These are phyloP conservation scores for Heliocidaris tuberculata DNA, from an alignment of 35 echinoderm and acorn worm genomes.

Conservation along the genomic window DNA sequence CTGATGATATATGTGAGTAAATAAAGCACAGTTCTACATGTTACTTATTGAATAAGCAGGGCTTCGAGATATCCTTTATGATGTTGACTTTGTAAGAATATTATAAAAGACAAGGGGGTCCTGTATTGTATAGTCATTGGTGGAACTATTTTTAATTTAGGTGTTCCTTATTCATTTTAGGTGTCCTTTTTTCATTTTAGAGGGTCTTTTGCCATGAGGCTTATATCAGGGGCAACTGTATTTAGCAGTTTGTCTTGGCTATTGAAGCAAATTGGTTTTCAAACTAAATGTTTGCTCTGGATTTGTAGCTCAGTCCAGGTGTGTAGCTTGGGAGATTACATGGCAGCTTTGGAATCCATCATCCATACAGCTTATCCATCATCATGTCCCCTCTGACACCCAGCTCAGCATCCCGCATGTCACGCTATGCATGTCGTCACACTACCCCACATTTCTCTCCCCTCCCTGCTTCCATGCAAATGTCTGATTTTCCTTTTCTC, in stretches of 20 bases:
- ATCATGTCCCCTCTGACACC: not conserved
- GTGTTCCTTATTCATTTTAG: not conserved
- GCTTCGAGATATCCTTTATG: not conserved
- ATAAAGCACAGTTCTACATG: no score
- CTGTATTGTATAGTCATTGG: not conserved
- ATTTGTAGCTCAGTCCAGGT: conserved; percentile 13
- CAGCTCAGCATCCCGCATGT: not conserved
- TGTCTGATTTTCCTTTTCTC: not conserved
- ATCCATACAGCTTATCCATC: not conserved
- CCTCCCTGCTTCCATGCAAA: not conserved
- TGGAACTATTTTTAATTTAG: no score
- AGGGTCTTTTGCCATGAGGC: not conserved
- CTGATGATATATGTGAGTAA: not conserved
- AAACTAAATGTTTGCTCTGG: not conserved
- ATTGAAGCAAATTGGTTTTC: not conserved
- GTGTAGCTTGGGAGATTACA: not conserved
- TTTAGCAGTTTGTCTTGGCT: not conserved
- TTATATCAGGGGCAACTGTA: not conserved
- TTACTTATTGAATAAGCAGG: no score
- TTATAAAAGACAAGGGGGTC: not conserved
- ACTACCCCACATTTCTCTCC: not conserved
- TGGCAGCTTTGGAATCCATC: not conserved
- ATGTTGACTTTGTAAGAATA: not conserved
- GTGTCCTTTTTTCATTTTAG: not conserved
- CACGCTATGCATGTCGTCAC: not conserved